Evolutionary conservation across 2,113 vertebrate species (phyloP), one percentile per base, ranked within the genome.

Genomic region (Donacobius atricapilla): DNA sequence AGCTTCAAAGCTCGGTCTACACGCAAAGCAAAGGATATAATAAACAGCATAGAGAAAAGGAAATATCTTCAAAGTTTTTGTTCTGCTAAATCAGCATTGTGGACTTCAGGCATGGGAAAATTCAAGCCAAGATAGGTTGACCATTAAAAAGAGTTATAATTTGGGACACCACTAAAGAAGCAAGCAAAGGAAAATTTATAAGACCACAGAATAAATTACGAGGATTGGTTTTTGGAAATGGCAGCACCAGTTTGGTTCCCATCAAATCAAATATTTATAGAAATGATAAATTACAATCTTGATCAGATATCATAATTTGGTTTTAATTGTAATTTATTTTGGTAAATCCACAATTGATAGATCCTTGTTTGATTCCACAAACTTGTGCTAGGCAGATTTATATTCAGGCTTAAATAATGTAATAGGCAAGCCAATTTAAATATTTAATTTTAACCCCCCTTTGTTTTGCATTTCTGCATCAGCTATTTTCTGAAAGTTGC

Each of bases 81-180:
- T 96, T 96, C 83, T 97, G 94, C 95, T 96, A 84, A 75, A 92
- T 96, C 96, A 97, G 94, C 96, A 96, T 57, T 90, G 71, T 51
- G 83, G 92, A 87, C 88, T 83, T 82, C 80, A 92, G 88, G 92
- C 94, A 95, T 45, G 53, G 72, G 83, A 95, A 94, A 89, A 92
- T 30, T 64, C 80, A 92, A 90, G 87, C 80, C 94, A 81, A 83
- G 79, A 93, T 63, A 35, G 79, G 93, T 10, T 94, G 88, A 94
- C 80, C 88, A 75, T 81, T 81, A 60, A 37, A 37, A 61, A 92
- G 57, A 64, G 53, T 30, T 94, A n/a, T 77, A 96, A 93, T 96
- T 94, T 94, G 73, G 92, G 53, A 87, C 40, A 83, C 93, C 96
- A 92, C 94, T 95, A 90, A 96, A 96, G 86, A 94, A 94, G 70